Conservation (phyloP, 1,140 invertebrate genomes). For the Pseudomyrmex concolor region DNA sequence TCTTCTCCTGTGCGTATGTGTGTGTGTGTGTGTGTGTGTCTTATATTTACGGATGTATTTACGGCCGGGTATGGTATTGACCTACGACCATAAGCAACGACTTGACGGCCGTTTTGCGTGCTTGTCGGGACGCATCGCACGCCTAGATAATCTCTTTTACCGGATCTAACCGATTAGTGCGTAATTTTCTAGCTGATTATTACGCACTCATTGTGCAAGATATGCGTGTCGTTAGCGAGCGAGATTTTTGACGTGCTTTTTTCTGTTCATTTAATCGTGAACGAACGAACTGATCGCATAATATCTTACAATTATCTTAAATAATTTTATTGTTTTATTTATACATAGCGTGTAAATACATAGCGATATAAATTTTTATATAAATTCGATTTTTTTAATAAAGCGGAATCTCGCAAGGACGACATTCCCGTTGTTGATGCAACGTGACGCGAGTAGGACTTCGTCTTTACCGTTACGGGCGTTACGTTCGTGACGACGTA, state of each 20-base stretch:
- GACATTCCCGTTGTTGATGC: slow-evolving; percentile 8
- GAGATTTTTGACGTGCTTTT: slow-evolving; percentile 34
- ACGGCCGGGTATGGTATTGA: slow-evolving; percentile 46
- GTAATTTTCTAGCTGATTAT: slow-evolving; percentile 60
- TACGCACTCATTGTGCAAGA: not conserved
- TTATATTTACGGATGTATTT: not conserved
- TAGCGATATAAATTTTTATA: too few relatives aligned
- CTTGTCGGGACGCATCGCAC: slow-evolving; percentile 36
- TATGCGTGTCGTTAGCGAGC: slow-evolving; percentile 17
- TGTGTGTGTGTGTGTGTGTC: slow-evolving; percentile 32
- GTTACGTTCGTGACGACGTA: slow-evolving; percentile 47
- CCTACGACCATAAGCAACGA: slow-evolving; percentile 58
- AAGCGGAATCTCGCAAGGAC: slow-evolving; percentile 4
- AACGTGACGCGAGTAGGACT: slow-evolving; percentile 32
- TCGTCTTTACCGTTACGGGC: slow-evolving; percentile 15
- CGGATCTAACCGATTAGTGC: slow-evolving; percentile 51
- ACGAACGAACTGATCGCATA: too few relatives aligned
- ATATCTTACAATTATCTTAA: too few relatives aligned
- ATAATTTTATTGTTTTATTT: too few relatives aligned
- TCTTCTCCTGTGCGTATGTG: not conserved
- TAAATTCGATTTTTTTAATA: too few relatives aligned
- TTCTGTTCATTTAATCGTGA: not conserved
- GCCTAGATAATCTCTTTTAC: slow-evolving; percentile 53
- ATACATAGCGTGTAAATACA: too few relatives aligned
- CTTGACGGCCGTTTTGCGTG: slow-evolving; percentile 59